A percentile compares a stretch with the other conserved stretches of the same genome.
phyloP scores from a whole-genome alignment of 2,797 vertebrate genomes.

The Enteromius paludinosus region DNA sequence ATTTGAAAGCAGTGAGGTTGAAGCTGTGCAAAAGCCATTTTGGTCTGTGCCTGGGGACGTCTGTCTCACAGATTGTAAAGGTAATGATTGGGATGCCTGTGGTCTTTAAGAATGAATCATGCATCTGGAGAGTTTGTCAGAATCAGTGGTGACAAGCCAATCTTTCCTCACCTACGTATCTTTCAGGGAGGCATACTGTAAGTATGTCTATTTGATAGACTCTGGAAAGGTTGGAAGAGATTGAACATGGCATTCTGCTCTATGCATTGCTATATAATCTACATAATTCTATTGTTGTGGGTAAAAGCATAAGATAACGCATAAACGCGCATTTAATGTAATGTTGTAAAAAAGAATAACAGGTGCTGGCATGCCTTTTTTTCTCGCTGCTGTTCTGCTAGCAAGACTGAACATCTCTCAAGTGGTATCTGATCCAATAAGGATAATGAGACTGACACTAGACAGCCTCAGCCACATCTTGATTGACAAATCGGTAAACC shows the following conservation, averaged over 20 bases:
- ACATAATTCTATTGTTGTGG: not conserved
- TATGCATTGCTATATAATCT: not conserved
- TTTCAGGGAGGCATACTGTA: not conserved
- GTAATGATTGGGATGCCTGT: not conserved
- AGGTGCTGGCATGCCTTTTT: not conserved
- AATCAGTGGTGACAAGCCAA: conserved; percentile 8
- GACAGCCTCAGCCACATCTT: not conserved
- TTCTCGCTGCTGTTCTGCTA: not conserved
- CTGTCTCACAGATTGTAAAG: conserved; percentile 1
- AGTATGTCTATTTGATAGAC: not conserved
- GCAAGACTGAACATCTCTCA: not conserved
- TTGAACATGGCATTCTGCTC: not conserved
- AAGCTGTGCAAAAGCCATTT: too few relatives aligned
- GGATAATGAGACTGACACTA: not conserved
- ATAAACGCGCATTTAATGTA: not conserved
- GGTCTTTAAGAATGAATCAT: conserved; percentile 3
- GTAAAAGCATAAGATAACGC: not conserved
- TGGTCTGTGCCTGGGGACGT: too few relatives aligned
- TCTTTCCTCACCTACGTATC: not conserved
- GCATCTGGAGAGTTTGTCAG: not conserved
- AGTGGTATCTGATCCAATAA: not conserved
- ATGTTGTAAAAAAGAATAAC: not conserved
- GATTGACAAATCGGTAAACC: conserved; percentile 4
- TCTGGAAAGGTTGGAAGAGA: not conserved
- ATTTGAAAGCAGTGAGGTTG: too few relatives aligned